Conservation (phyloP, 2,888 invertebrate species). For the Fragum whitleyi region DNA sequence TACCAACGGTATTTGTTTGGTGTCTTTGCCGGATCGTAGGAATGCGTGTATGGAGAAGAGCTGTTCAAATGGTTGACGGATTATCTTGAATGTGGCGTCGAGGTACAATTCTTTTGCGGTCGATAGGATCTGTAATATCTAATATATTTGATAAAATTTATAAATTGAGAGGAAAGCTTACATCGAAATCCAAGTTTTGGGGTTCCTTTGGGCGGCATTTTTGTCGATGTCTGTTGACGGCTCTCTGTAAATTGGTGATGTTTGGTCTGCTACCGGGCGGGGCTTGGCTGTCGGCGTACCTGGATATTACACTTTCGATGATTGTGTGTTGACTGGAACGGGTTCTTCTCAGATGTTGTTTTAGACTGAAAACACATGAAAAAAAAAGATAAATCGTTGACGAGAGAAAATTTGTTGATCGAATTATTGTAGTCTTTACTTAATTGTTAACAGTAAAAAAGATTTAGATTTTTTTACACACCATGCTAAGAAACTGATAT, state of each 20-base stretch:
- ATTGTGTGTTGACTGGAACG: conserved; percentile 3
- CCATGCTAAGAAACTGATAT: too few species aligned
- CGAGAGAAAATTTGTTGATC: too few species aligned
- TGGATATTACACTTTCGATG: background rate
- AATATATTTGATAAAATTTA: too few species aligned
- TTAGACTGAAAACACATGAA: background rate
- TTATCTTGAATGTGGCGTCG: conserved; percentile 16
- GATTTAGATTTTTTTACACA: too few species aligned
- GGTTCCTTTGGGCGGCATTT: background rate
- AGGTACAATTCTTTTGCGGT: conserved; percentile 16
- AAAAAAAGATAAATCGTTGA: too few species aligned
- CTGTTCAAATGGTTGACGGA: conserved; percentile 3
- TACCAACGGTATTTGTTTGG: conserved; percentile 10
- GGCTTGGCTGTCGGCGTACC: background rate
- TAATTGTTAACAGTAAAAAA: too few species aligned
- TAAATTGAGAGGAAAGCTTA: background rate
- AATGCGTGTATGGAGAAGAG: conserved; percentile 5
- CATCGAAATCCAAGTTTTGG: background rate
- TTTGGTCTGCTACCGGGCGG: conserved; percentile 6
- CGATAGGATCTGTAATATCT: background rate
- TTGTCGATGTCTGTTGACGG: background rate
- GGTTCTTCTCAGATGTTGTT: background rate
- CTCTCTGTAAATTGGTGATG: background rate
- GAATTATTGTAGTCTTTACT: too few species aligned
- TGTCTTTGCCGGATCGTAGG: background rate